Evolutionary conservation across 53 echinoderm and acorn worm genomes (phyloP), one percentile per base, ranked within the genome.

Genomic region (Paracentrotus lividus): DNA sequence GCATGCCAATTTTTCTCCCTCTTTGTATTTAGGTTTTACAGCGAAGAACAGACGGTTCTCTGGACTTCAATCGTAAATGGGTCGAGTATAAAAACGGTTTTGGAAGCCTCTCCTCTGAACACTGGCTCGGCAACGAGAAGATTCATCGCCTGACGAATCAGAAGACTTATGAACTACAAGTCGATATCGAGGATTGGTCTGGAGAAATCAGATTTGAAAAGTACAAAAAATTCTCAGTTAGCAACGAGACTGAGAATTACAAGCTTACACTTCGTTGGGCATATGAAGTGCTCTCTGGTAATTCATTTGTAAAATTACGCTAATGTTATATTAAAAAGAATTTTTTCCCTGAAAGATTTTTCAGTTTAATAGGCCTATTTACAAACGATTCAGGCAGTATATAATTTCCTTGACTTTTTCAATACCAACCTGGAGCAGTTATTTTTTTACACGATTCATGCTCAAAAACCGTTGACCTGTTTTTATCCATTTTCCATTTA

Each of bases 111-210:
- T 69, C 69, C 15, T 34, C 69, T 36, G 69, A 69, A 23, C 69
- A 69, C 69, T 69, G 69, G 69, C 38, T 69, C 14, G 69, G 69
- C 14, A 69, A 69, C 69, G 69, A 69, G 33, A 34, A 33, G 69
- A 36, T 69, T 34, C 69, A 69, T 36, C 69, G 34, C 12, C 69
- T 69, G 8, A 10, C 69, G 16, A 36, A 69, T 15, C 69, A 33
- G 69, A 69, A 4, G 33, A 36, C 1, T 1, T 69, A 69, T 36
- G 69, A 69, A 69, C 69, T 69, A 34, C 69, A 36, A 18, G 38
- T 69, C 8, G 69, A 69, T 36, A 33, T 69, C 13, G 69, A 69
- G 18, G 69, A 32, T 18, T 69, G 33, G 2, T 8, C 14, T 1
- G 38, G 69, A 69, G 13, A 33, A 4, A 69, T 36, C 8, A 23